These are phyloP conservation scores for Ephestia elutella DNA, from an alignment of 1,140 invertebrate genomes.

Conservation along the genomic window DNA sequence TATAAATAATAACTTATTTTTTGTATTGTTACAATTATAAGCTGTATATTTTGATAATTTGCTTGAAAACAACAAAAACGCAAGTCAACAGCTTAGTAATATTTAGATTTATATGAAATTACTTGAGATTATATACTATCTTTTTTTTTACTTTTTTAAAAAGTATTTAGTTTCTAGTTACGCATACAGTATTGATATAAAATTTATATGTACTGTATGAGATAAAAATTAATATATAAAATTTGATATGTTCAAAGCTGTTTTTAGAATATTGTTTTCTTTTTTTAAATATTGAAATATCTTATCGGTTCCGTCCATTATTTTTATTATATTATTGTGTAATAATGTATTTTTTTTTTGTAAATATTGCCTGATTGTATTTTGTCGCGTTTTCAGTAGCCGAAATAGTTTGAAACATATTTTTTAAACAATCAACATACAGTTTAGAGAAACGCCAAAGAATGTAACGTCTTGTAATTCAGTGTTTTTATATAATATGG, in stretches of 20 bases:
- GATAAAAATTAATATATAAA: conserved; percentile 35
- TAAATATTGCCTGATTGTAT: conserved; percentile 41
- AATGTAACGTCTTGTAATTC: conserved; percentile 49
- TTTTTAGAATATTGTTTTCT: conserved; percentile 22
- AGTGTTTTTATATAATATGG: conserved; percentile 30
- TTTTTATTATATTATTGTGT: conserved; percentile 43
- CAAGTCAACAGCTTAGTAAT: conserved; percentile 40
- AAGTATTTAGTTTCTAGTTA: conserved; percentile 42
- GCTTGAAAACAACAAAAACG: conserved; percentile 31
- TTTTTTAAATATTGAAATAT: conserved; percentile 32
- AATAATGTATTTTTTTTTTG: conserved; percentile 32
- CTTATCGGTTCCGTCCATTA: conserved; percentile 71
- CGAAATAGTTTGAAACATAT: conserved; percentile 33
- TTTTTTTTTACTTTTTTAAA: conserved; percentile 66
- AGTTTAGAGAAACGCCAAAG: conserved; percentile 72
- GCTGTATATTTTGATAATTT: conserved; percentile 24
- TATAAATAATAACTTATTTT: not conserved
- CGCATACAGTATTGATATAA: conserved; percentile 3
- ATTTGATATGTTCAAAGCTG: conserved; percentile 35
- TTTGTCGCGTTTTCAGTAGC: conserved; percentile 10
- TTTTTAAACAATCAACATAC: conserved; percentile 56
- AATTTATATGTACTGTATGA: conserved; percentile 12
- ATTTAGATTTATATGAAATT: conserved; percentile 63
- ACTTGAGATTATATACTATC: conserved; percentile 67
- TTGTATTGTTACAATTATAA: conserved; percentile 37